These are phyloP conservation scores for Ispidina lecontei DNA, from an alignment of 2,797 vertebrate genomes.

Conservation along the genomic window DNA sequence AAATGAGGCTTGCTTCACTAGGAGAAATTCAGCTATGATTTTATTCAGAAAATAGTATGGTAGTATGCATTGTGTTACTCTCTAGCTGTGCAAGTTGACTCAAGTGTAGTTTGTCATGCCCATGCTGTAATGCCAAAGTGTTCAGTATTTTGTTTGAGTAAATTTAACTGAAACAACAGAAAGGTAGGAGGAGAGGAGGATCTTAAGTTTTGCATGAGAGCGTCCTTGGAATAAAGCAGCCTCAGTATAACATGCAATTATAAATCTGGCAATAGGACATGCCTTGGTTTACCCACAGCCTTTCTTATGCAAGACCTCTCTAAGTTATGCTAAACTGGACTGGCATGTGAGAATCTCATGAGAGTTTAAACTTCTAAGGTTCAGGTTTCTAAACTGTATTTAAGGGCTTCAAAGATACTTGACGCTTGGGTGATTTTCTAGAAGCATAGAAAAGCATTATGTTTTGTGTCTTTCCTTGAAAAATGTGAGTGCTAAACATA, in stretches of 20 bases:
- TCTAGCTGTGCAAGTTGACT: not conserved
- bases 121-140: not conserved
- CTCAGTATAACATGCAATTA: not conserved
- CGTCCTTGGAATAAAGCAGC: not conserved
- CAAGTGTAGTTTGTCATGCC: not conserved
- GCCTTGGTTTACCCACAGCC: not conserved
- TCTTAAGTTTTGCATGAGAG: not conserved
- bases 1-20: not conserved
- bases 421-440: not conserved
- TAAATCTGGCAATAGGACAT: not conserved
- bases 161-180: not conserved
- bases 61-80: fast-evolving
- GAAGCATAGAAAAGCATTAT: not conserved
- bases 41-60: not conserved
- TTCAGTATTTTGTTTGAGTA: not conserved
- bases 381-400: not conserved
- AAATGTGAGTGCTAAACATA: not conserved
- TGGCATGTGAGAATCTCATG: not conserved
- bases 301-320: not conserved
- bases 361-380: not conserved
- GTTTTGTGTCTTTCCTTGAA: not conserved
- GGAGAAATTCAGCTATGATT: not conserved
- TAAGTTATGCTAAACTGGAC: not conserved
- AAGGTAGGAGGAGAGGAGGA: not conserved
- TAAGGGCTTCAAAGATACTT: not conserved